Evolutionary conservation across 2,797 vertebrate species (phyloP).

Genomic region (Agapornis canus): DNA sequence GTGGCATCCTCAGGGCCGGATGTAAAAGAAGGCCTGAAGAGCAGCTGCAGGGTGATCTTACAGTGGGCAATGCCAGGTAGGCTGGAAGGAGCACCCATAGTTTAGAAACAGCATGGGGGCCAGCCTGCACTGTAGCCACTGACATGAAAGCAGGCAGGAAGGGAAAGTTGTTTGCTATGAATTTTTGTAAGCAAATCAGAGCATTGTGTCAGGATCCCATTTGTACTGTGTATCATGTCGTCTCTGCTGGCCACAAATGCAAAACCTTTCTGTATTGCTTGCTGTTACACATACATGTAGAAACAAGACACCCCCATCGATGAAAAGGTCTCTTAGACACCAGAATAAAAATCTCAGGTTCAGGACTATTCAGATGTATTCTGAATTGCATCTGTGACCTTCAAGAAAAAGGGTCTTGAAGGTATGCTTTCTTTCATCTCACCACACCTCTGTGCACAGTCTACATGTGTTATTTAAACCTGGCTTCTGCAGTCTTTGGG

Average conservation of each 20-base stretch:
- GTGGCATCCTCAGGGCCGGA: neutral
- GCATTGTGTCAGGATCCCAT: neutral
- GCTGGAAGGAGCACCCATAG: neutral
- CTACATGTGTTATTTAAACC: neutral
- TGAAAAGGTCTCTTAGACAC: neutral
- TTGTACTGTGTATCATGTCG: neutral
- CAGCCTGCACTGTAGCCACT: neutral
- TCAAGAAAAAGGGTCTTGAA: neutral
- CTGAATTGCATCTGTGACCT: neutral
- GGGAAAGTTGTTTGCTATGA: neutral
- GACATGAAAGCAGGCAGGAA: neutral
- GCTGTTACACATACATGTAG: neutral
- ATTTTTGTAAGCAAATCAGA: neutral
- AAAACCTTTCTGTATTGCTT: neutral
- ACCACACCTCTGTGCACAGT: neutral
- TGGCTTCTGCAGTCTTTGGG: neutral
- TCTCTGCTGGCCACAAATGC: neutral
- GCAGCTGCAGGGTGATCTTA: neutral
- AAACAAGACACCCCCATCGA: neutral
- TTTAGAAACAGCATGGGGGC: fast-evolving
- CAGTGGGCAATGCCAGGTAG: neutral
- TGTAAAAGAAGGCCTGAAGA: neutral
- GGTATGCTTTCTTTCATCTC: neutral
- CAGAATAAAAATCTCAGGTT: neutral
- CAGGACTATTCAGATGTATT: neutral